Conservation (phyloP, 2,797 vertebrate genomes). For the Labroides dimidiatus region DNA sequence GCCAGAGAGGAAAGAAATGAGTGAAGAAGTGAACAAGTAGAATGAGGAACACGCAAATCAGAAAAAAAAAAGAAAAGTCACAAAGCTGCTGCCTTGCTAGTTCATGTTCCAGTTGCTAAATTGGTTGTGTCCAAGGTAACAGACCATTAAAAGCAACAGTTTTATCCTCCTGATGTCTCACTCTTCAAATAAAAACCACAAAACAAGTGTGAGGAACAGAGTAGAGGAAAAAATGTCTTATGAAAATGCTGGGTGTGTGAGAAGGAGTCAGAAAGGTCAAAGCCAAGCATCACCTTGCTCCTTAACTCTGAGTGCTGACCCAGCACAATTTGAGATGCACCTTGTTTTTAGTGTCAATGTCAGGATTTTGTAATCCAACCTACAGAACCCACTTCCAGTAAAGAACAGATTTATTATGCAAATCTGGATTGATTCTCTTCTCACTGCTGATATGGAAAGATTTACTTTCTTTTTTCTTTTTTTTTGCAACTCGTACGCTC, state of each 20-base stretch:
- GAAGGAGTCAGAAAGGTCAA: constrained; percentile 11
- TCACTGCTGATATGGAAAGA: background rate
- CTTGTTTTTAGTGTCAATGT: constrained; percentile 22
- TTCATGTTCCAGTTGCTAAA: constrained; percentile 30
- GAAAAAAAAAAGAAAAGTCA: constrained; percentile 6
- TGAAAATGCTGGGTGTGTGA: constrained; percentile 9
- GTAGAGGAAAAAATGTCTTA: constrained; percentile 1
- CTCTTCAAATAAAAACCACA: constrained; percentile 26
- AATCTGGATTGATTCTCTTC: constrained; percentile 15
- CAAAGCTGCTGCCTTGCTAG: constrained; percentile 20
- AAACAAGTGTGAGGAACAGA: background rate
- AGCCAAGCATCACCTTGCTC: background rate
- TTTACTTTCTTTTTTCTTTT: constrained; percentile 18
- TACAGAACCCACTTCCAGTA: background rate
- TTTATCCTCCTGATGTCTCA: constrained; percentile 16
- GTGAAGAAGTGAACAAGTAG: constrained; percentile 4
- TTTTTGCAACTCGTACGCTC: constrained; percentile 27
- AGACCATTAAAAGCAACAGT: constrained; percentile 52
- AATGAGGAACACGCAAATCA: constrained; percentile 18
- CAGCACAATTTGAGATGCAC: background rate
- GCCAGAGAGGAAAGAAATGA: constrained; percentile 17
- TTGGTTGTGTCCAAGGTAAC: constrained; percentile 67
- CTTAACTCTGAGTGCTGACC: constrained; percentile 16
- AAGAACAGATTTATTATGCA: constrained; percentile 35
- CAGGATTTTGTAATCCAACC: constrained; percentile 14